Evolutionary conservation across 2,797 vertebrate genomes (phyloP).

Genomic region (Xenops minutus): DNA sequence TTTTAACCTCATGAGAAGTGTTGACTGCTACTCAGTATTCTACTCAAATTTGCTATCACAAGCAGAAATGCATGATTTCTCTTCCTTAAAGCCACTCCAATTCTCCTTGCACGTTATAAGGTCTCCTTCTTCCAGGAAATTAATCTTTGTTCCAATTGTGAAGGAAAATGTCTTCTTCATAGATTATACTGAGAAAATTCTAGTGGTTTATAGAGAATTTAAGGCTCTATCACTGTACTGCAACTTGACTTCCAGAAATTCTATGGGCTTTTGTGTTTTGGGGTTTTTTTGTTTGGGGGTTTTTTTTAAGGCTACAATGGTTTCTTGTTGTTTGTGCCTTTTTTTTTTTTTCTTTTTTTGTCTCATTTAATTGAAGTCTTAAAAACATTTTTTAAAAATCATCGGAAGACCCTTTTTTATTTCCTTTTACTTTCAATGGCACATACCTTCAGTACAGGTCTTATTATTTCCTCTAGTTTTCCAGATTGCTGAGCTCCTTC

Average conservation of each 20-base stretch:
- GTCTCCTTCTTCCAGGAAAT: conserved; percentile 6
- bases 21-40: background rate
- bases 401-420: background rate
- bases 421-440: background rate
- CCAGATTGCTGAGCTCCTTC: background rate
- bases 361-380: background rate
- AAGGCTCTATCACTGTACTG: background rate
- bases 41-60: background rate
- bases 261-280: background rate
- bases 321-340: background rate
- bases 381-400: background rate
- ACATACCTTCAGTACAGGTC: background rate
- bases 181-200: background rate
- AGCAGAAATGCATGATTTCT: background rate
- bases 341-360: background rate
- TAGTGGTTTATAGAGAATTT: background rate
- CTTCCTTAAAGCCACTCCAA: background rate
- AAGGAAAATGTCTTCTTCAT: background rate
- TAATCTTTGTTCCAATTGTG: background rate
- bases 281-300: too few species aligned
- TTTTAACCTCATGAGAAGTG: background rate
- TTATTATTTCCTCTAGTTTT: background rate
- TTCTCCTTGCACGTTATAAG: background rate
- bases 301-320: background rate
- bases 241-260: background rate